These are phyloP conservation scores for Orussus abietinus DNA, from an alignment of 1,140 invertebrate species.

Conservation along the genomic window DNA sequence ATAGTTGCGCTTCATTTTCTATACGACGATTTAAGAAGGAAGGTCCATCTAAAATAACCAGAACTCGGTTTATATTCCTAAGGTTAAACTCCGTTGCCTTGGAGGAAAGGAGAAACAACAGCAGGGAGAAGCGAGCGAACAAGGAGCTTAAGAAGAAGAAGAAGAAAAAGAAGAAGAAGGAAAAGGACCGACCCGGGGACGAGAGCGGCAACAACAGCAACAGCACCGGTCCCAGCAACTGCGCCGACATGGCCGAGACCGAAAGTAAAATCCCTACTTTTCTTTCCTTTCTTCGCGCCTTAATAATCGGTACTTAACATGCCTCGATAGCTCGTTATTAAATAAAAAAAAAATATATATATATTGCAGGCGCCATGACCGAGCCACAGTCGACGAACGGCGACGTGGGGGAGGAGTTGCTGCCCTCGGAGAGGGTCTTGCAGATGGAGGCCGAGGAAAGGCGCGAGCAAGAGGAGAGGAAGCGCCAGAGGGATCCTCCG, in stretches of 20 bases:
- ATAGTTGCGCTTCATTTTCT: constrained; percentile 5
- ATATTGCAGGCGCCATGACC: constrained; percentile 25
- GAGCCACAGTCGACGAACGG: constrained; percentile 38
- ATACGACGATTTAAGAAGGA: constrained; percentile 23
- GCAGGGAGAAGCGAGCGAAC: constrained; percentile 70
- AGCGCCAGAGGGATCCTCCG: constrained; percentile 74
- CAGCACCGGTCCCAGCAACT: constrained; percentile 43
- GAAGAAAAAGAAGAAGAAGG: constrained; percentile 62
- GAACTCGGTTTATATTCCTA: constrained; percentile 21
- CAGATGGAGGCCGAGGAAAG: constrained; percentile 66
- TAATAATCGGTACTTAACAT: no score
- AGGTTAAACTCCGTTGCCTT: constrained; percentile 64
- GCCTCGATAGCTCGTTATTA: not conserved
- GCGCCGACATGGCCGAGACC: constrained; percentile 42
- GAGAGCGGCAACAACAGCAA: constrained; percentile 43
- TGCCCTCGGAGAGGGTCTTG: constrained; percentile 52
- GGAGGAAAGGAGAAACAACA: constrained; percentile 64
- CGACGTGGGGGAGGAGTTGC: constrained; percentile 33
- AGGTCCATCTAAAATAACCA: constrained; percentile 16
- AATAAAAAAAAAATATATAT: constrained; percentile 5
- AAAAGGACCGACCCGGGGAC: constrained; percentile 35
- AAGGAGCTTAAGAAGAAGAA: constrained; percentile 71
- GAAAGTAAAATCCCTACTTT: constrained; percentile 29
- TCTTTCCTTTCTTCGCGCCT: no score
- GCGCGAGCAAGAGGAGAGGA: constrained; percentile 65